phyloP scores from a whole-genome alignment of 1,140 invertebrate species.

The Drosophila neocordata region DNA sequence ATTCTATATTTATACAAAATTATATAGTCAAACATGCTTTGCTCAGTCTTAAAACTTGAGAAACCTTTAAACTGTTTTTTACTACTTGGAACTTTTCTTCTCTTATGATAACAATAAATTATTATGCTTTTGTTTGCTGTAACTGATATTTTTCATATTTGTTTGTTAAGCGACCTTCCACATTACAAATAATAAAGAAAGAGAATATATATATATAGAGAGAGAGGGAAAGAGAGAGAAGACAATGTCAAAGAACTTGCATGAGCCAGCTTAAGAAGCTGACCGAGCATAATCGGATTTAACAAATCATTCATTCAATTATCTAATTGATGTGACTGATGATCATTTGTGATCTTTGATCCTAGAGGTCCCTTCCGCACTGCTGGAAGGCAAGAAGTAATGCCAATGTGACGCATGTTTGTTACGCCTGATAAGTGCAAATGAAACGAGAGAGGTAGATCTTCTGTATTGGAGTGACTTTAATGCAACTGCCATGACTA shows the following conservation, averaged over 20 bases:
- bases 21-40: too few relatives aligned
- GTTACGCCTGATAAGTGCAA: slow-evolving; percentile 65
- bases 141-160: slow-evolving; percentile 13
- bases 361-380: slow-evolving; percentile 26
- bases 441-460: slow-evolving; percentile 23
- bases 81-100: background rate
- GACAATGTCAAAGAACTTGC: background rate
- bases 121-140: slow-evolving; percentile 28
- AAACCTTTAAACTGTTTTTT: too few relatives aligned
- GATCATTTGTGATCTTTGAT: slow-evolving; percentile 75
- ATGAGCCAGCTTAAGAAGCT: slow-evolving; percentile 24
- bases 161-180: slow-evolving; percentile 5
- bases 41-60: too few relatives aligned
- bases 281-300: slow-evolving; percentile 72
- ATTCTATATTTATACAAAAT: too few relatives aligned
- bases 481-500: slow-evolving; percentile 64
- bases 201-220: slow-evolving; percentile 9
- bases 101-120: slow-evolving; percentile 43
- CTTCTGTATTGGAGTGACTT: slow-evolving; percentile 52
- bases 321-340: slow-evolving; percentile 80
- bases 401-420: slow-evolving; percentile 76
- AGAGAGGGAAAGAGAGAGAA: slow-evolving; percentile 8
- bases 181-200: slow-evolving; percentile 36
- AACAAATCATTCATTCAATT: slow-evolving; percentile 79
- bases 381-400: background rate